phyloP scores from a whole-genome alignment of 2,797 vertebrate genomes.

The Tolypeutes matacus region DNA sequence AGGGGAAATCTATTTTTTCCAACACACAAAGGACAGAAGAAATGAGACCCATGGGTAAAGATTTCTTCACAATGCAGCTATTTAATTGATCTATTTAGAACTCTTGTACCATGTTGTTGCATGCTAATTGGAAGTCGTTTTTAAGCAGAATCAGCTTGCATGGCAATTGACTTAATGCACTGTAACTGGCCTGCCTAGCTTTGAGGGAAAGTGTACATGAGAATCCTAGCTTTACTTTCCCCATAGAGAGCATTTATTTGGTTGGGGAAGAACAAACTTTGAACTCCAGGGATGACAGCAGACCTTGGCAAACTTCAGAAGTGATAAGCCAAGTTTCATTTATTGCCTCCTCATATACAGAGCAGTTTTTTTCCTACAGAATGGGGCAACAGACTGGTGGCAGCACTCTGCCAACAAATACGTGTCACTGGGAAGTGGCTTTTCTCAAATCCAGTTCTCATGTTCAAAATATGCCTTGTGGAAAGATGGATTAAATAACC shows the following conservation, averaged over 20 bases:
- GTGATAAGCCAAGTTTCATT: background rate
- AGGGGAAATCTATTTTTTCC: slow-evolving; percentile 44
- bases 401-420: background rate
- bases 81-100: slow-evolving; percentile 74
- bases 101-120: slow-evolving; percentile 56
- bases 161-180: slow-evolving; percentile 75
- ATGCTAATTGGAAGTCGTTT: slow-evolving; percentile 78
- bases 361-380: too few relatives aligned
- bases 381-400: fast-evolving
- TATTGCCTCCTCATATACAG: background rate
- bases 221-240: background rate
- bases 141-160: slow-evolving; percentile 72
- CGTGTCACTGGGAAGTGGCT: fast-evolving
- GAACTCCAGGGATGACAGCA: background rate
- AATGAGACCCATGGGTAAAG: slow-evolving; percentile 31
- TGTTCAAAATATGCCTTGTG: background rate
- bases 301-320: background rate
- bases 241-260: background rate
- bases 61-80: slow-evolving; percentile 56
- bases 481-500: background rate
- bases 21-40: slow-evolving; percentile 58
- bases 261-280: background rate
- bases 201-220: background rate
- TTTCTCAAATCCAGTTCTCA: background rate
- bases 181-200: slow-evolving; percentile 4